Evolutionary conservation across 1,140 invertebrate genomes (phyloP).

Genomic region (Medauroidea extradentata): DNA sequence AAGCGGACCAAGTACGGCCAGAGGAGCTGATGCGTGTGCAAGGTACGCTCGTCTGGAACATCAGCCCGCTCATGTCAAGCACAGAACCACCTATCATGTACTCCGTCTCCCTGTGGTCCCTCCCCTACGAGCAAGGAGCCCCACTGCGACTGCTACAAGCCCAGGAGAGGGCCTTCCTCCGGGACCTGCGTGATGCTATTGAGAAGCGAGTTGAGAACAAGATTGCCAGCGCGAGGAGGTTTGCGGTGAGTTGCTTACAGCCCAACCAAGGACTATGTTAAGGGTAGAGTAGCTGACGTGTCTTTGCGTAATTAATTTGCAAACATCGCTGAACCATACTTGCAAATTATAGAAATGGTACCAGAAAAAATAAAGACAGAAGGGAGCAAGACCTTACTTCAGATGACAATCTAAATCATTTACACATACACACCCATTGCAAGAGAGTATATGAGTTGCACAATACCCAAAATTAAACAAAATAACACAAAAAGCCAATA

Average conservation of each 20-base stretch:
- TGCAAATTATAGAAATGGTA: too few relatives aligned
- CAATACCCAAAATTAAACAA: too few relatives aligned
- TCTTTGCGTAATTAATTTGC: too few relatives aligned
- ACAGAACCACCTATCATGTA: constrained; percentile 93
- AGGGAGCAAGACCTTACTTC: too few relatives aligned
- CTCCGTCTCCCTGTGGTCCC: constrained; percentile 84
- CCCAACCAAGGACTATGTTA: too few relatives aligned
- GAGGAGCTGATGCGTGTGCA: constrained; percentile 91
- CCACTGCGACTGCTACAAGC: constrained; percentile 72
- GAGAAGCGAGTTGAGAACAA: constrained; percentile 89
- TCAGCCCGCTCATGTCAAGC: constrained; percentile 89
- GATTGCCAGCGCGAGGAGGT: constrained; percentile 86
- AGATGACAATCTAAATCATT: too few relatives aligned
- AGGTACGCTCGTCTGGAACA: constrained; percentile 92
- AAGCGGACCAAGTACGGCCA: constrained; percentile 88
- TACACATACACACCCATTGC: too few relatives aligned
- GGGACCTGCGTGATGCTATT: constrained; percentile 77
- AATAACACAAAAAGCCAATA: too few relatives aligned
- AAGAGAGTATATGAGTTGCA: too few relatives aligned
- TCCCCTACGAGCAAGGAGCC: constrained; percentile 75
- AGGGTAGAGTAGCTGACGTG: too few relatives aligned
- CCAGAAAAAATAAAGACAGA: too few relatives aligned
- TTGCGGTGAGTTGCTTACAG: constrained; percentile 80
- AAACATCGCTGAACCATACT: too few relatives aligned
- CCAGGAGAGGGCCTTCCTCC: constrained; percentile 82